phyloP scores from a whole-genome alignment of 2,113 vertebrate genomes.

The Neotoma lepida region DNA sequence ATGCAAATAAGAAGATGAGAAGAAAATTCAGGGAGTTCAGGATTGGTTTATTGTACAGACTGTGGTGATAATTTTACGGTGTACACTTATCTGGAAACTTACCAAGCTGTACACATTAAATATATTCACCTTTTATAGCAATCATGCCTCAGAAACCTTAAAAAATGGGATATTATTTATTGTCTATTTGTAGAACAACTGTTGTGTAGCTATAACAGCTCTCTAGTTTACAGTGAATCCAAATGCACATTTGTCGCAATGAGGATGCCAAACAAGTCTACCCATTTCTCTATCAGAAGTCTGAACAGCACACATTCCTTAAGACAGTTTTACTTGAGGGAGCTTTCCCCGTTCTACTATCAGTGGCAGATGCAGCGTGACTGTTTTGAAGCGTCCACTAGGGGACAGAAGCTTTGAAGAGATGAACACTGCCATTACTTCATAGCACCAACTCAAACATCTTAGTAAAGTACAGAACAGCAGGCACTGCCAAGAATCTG shows the following conservation, averaged over 20 bases:
- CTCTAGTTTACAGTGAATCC: slow-evolving; percentile 23
- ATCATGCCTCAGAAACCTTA: neutral
- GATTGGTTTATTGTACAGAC: neutral
- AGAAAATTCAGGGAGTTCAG: neutral
- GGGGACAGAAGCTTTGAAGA: neutral
- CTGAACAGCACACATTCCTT: neutral
- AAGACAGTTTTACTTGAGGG: neutral
- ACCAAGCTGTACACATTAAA: neutral
- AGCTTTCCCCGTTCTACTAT: neutral
- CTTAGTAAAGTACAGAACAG: neutral
- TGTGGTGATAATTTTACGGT: neutral
- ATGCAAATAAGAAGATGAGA: neutral
- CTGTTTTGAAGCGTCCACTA: neutral
- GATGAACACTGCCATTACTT: neutral
- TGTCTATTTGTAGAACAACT: neutral
- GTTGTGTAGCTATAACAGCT: neutral
- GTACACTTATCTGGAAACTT: neutral
- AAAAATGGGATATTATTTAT: neutral
- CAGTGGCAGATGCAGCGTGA: neutral
- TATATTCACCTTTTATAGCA: neutral
- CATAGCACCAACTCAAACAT: neutral
- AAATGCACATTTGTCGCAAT: neutral
- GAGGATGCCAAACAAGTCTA: neutral
- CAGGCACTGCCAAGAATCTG: neutral
- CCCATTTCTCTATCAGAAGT: neutral